A percentile compares a stretch with the other conserved stretches of the same genome.
phyloP scores from a whole-genome alignment of 1,140 invertebrate species.

The Brachionus rotundiformis region DNA sequence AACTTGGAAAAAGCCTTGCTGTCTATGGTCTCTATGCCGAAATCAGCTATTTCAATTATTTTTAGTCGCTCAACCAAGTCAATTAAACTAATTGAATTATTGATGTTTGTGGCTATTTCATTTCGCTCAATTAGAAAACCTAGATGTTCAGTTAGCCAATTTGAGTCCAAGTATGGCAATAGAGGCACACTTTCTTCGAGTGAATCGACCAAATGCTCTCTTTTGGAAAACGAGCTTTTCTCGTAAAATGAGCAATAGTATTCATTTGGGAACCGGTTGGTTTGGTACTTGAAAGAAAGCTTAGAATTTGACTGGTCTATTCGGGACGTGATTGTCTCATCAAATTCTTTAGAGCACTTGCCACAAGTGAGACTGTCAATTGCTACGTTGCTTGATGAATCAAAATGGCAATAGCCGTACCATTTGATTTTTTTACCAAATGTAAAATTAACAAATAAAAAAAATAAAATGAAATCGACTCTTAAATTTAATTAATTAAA shows the following conservation, averaged over 20 bases:
- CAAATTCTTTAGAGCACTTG: neutral
- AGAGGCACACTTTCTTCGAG: neutral
- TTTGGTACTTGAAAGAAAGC: conserved; percentile 26
- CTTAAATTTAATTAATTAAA: neutral
- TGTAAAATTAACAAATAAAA: neutral
- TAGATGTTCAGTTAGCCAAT: conserved; percentile 20
- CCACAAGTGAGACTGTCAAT: conserved; percentile 15
- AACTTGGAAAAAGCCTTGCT: conserved; percentile 19
- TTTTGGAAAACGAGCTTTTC: neutral
- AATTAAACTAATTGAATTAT: neutral
- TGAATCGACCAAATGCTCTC: neutral
- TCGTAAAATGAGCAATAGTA: conserved; percentile 31
- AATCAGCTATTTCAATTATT: conserved; percentile 19
- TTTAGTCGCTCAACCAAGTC: neutral
- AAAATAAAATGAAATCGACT: neutral
- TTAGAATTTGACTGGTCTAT: neutral
- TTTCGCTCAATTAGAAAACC: neutral
- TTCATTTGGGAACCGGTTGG: conserved; percentile 13
- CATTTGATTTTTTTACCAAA: neutral
- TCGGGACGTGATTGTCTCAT: neutral
- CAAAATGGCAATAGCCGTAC: conserved; percentile 22
- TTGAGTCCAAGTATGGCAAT: neutral
- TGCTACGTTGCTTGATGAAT: neutral
- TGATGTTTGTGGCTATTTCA: conserved; percentile 12
- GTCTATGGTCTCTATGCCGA: conserved; percentile 15